Percentiles rank a stretch among this genome's conserved stretches.
Evolutionary conservation across 2,797 vertebrate species (phyloP).

Genomic region (Hyperoplus immaculatus): DNA sequence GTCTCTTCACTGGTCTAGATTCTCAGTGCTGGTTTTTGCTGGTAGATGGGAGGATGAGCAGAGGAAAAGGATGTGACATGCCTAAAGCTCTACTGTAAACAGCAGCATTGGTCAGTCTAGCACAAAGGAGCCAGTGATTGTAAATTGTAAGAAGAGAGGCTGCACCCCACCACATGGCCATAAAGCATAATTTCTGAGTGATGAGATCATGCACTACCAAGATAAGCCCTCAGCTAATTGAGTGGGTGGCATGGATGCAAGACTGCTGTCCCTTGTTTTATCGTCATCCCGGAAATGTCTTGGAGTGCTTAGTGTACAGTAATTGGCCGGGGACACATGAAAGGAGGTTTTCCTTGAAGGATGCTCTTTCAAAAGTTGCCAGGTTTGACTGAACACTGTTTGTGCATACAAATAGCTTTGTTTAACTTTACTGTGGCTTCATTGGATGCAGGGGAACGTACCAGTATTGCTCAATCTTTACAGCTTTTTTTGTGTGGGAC

Average conservation of each 20-base stretch:
- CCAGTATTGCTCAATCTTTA: slow-evolving; percentile 17
- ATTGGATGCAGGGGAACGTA: slow-evolving; percentile 56
- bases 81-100: slow-evolving; percentile 30
- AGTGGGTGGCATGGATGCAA: slow-evolving; percentile 30
- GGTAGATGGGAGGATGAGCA: not conserved
- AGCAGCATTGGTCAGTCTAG: slow-evolving; percentile 24
- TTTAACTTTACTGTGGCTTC: slow-evolving; percentile 39
- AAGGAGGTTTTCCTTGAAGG: slow-evolving; percentile 39
- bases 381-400: slow-evolving; percentile 49
- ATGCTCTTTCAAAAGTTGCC: slow-evolving; percentile 46
- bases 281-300: slow-evolving; percentile 38
- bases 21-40: not conserved
- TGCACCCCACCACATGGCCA: slow-evolving; percentile 38
- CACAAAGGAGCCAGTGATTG: slow-evolving; percentile 56
- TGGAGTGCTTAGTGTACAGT: slow-evolving; percentile 23
- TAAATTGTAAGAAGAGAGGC: slow-evolving; percentile 33
- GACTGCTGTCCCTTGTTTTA: slow-evolving; percentile 34
- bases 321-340: slow-evolving; percentile 36
- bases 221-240: slow-evolving; percentile 51
- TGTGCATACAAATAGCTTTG: slow-evolving; percentile 38
- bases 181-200: slow-evolving; percentile 44
- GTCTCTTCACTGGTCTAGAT: not conserved
- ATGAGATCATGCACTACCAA: slow-evolving; percentile 53
- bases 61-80: slow-evolving; percentile 17
- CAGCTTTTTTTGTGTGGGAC: slow-evolving; percentile 8